Evolutionary conservation across 2,888 invertebrate genomes (phyloP).

Genomic region (Spodoptera picta): DNA sequence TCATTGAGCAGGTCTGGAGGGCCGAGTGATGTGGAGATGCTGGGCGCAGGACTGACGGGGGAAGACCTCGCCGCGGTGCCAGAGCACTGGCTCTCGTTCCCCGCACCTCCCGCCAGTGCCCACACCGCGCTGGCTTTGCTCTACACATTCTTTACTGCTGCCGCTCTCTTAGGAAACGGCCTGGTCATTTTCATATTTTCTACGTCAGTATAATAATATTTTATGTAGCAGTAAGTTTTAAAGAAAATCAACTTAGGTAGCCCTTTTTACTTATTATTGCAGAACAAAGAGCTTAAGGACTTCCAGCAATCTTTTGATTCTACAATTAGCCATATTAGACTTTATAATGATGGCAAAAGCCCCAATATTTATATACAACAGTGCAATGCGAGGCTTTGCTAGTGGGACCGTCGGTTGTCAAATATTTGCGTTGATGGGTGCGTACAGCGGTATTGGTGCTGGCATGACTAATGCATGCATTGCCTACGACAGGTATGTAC

Average conservation of each 20-base stretch:
- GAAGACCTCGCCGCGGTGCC: slow-evolving; percentile 93
- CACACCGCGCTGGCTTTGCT: slow-evolving; percentile 94
- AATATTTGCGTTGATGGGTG: slow-evolving; percentile 92
- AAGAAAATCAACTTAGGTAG: not conserved
- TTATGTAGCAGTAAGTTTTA: not conserved
- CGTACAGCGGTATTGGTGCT: slow-evolving; percentile 94
- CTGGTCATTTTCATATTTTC: slow-evolving; percentile 95
- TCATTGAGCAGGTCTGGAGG: slow-evolving; percentile 65
- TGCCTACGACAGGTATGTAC: slow-evolving; percentile 91
- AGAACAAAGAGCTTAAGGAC: slow-evolving; percentile 92
- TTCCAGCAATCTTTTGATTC: slow-evolving; percentile 95
- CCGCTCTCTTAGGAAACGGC: slow-evolving; percentile 94
- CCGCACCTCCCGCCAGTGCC: slow-evolving; percentile 94
- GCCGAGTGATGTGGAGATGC: slow-evolving; percentile 76
- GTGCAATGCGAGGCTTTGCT: slow-evolving; percentile 93
- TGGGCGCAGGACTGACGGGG: slow-evolving; percentile 93
- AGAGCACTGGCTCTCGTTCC: slow-evolving; percentile 94
- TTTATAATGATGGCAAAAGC: slow-evolving; percentile 96
- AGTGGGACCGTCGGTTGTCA: slow-evolving; percentile 93
- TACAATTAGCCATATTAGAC: slow-evolving; percentile 94
- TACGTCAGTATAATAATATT: slow-evolving; percentile 87
- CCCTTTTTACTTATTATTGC: slow-evolving; percentile 45
- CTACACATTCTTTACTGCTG: slow-evolving; percentile 92
- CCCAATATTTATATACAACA: slow-evolving; percentile 95
- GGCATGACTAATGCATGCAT: slow-evolving; percentile 95